These are phyloP conservation scores for Drosophila pseudoananassae DNA, from an alignment of 1,140 invertebrate genomes.

Conservation along the genomic window DNA sequence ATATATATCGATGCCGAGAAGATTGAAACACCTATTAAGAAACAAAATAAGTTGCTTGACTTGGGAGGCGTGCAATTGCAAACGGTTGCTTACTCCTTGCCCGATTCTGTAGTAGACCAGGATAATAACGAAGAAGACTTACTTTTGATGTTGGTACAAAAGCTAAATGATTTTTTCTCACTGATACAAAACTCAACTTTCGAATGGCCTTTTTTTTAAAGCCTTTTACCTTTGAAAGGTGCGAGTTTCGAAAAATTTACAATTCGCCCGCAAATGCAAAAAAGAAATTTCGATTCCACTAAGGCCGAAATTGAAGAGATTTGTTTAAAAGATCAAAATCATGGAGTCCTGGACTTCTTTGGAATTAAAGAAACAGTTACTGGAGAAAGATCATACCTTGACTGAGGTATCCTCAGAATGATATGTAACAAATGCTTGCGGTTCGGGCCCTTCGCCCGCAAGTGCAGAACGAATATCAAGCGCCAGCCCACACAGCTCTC, in stretches of 20 bases:
- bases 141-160: slow-evolving; percentile 20
- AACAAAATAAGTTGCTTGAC: slow-evolving; percentile 22
- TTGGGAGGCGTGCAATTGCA: slow-evolving; percentile 29
- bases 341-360: slow-evolving; percentile 18
- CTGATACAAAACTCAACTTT: slow-evolving; percentile 28
- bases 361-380: slow-evolving; percentile 35
- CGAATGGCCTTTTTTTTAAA: slow-evolving; percentile 30
- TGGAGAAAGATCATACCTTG: no score
- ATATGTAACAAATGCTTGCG: no score
- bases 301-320: slow-evolving; percentile 34
- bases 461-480: no score
- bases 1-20: slow-evolving; percentile 26
- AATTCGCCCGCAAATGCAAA: slow-evolving; percentile 20
- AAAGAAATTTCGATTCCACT: slow-evolving; percentile 23
- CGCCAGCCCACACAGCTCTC: no score
- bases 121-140: slow-evolving; percentile 12
- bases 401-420: no score
- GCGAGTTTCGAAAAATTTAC: slow-evolving; percentile 24
- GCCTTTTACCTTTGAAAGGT: slow-evolving; percentile 23
- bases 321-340: slow-evolving; percentile 36
- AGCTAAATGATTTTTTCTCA: slow-evolving; percentile 23
- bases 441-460: no score
- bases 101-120: slow-evolving; percentile 22
- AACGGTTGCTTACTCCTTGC: slow-evolving; percentile 19
- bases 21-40: slow-evolving; percentile 10